Evolutionary conservation across 2,888 invertebrate species (phyloP), one percentile per base, ranked within the genome.

Genomic region (Onthophagus sagittarius): DNA sequence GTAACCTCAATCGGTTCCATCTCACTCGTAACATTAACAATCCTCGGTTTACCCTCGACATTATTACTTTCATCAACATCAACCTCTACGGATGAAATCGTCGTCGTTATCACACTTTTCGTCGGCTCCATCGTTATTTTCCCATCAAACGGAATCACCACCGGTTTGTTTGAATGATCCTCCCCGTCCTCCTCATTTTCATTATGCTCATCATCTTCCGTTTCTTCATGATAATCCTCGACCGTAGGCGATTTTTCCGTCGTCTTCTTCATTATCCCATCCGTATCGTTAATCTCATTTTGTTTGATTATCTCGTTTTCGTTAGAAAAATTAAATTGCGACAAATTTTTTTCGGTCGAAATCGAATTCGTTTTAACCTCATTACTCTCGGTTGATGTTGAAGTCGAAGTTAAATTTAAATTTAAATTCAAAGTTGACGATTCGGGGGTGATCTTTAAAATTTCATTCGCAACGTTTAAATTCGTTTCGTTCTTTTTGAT

Each of bases 1-100:
- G 88, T 4, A 84, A 86, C 80, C 83, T 79, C 70, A 7, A 72
- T 73, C 6, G 63, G 7, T 31, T 73, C 64, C 15, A 70, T 72
- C 39, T 39, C 13, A 64, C 5, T 64, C 6, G 64, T 9, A 23
- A 23, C 11, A 15, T 64, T 64, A 9, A 15, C 13, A 64, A 9
- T 2, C 64, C 13, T 23, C n/a, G 15, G 64, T 23, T 23, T 64
- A 15, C 11, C 1, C 13, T 23, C 23, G 1, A 15, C 13, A 64
- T 15, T 15, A 64, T 64, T 64, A 53, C 1, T 53, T 53, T 53
- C 39, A 23, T 23, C 23, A 53, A 53, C 11, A 2, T 53, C 39
- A n/a, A n/a, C 23, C 23, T 1, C 23, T n/a, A n/a, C n/a, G n/a
- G n/a, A n/a, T n/a, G 39, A 31, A n/a, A 62, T 71, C 0, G 71